Evolutionary conservation across 92 coral and sea anemone species (phyloP).

Genomic region (Parazoanthus darwini): DNA sequence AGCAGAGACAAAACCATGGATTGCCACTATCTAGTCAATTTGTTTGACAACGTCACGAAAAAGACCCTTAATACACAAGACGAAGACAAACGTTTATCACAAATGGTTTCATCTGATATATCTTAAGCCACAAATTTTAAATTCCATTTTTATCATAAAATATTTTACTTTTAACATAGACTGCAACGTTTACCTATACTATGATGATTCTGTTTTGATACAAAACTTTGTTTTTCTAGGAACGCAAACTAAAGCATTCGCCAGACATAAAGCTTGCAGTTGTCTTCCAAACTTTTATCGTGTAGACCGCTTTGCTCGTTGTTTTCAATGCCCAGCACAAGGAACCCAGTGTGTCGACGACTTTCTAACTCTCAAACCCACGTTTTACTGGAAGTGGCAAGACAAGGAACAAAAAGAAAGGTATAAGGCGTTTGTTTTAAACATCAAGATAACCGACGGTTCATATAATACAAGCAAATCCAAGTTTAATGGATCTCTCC

Average conservation of each 20-base stretch:
- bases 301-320: slow-evolving; percentile 53
- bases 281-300: slow-evolving; percentile 56
- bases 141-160: no score
- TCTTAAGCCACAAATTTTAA: no score
- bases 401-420: neutral
- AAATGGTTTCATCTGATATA: no score
- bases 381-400: neutral
- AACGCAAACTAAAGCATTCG: slow-evolving; percentile 33
- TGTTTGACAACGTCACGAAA: no score
- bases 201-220: no score
- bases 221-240: slow-evolving; percentile 23
- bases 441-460: neutral
- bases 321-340: slow-evolving; percentile 42
- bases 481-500: neutral
- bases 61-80: no score
- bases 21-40: no score
- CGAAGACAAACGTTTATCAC: no score
- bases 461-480: neutral
- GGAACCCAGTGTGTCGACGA: slow-evolving; percentile 5
- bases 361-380: neutral
- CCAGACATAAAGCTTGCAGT: slow-evolving; percentile 51
- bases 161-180: no score
- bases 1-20: no score
- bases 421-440: neutral
- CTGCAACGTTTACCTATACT: no score